phyloP scores from a whole-genome alignment of 2,113 vertebrate genomes.

The Trematomus loennbergii region DNA sequence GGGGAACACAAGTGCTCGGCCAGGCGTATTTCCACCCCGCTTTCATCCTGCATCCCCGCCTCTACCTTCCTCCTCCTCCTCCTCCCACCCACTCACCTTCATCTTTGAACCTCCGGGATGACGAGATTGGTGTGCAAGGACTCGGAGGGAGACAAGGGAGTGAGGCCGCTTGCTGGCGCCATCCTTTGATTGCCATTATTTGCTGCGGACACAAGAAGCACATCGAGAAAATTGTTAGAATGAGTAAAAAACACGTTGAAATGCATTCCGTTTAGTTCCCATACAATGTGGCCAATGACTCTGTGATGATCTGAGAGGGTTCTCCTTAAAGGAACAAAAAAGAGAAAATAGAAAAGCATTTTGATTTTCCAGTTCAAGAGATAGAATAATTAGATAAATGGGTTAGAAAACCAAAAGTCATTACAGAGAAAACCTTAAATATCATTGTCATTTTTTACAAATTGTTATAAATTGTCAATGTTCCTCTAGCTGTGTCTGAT shows the following conservation, averaged over 20 bases:
- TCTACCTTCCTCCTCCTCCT: constrained; percentile 23
- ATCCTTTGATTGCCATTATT: constrained; percentile 37
- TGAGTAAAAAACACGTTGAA: constrained; percentile 12
- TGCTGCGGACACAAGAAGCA: constrained; percentile 40
- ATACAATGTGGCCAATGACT: background rate
- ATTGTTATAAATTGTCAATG: background rate
- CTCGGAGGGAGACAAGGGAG: constrained; percentile 16
- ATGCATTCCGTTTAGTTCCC: constrained; percentile 1
- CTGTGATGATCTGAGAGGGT: background rate
- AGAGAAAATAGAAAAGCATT: background rate
- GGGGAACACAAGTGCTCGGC: constrained; percentile 71
- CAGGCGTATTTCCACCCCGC: constrained; percentile 73
- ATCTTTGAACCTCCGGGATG: constrained; percentile 69
- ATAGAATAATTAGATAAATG: background rate
- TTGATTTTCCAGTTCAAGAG: background rate
- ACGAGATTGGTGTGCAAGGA: constrained; percentile 56
- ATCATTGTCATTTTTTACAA: background rate
- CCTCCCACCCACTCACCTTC: constrained; percentile 67
- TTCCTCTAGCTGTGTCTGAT: background rate
- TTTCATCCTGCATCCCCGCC: constrained; percentile 67
- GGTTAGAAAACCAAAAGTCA: background rate
- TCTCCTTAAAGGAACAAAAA: background rate
- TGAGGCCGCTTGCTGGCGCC: constrained; percentile 26
- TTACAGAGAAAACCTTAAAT: background rate
- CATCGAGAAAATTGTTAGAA: constrained; percentile 2